A percentile compares a stretch with the other conserved stretches of the same genome.
Evolutionary conservation across 1,140 invertebrate species (phyloP).

Genomic region (Neodiprion fabricii): DNA sequence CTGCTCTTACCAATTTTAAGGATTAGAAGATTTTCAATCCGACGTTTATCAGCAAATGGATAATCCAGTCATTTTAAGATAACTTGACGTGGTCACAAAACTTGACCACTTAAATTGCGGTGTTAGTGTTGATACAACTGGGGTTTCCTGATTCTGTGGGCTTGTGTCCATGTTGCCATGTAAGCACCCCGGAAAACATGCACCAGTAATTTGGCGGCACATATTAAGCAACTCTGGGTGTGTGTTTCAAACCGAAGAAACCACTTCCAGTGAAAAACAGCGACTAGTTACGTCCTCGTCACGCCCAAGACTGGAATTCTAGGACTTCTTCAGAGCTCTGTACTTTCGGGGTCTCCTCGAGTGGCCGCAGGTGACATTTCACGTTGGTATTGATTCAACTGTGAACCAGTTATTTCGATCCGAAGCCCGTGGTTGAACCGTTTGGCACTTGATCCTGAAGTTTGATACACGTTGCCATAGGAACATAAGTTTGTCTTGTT

Average conservation of each 20-base stretch:
- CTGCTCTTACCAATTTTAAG: no score
- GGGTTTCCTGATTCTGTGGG: no score
- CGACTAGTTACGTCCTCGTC: not conserved
- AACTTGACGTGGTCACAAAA: no score
- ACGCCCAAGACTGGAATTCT: not conserved
- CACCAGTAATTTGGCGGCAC: no score
- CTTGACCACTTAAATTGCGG: no score
- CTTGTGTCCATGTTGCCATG: no score
- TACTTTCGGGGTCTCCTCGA: not conserved
- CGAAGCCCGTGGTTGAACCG: not conserved
- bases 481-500: not conserved
- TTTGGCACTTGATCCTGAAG: not conserved
- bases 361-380: not conserved
- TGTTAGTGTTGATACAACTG: no score
- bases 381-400: not conserved
- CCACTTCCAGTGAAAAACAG: not conserved
- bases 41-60: no score
- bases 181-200: no score
- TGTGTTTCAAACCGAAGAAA: not conserved
- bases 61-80: no score
- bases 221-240: not conserved
- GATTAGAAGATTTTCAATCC: no score
- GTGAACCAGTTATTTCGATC: not conserved
- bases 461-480: conserved; percentile 1
- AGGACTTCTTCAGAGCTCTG: not conserved